Base-by-base conservation (phyloP, 2,888 invertebrate species). In the Epiblema foenella region DNA sequence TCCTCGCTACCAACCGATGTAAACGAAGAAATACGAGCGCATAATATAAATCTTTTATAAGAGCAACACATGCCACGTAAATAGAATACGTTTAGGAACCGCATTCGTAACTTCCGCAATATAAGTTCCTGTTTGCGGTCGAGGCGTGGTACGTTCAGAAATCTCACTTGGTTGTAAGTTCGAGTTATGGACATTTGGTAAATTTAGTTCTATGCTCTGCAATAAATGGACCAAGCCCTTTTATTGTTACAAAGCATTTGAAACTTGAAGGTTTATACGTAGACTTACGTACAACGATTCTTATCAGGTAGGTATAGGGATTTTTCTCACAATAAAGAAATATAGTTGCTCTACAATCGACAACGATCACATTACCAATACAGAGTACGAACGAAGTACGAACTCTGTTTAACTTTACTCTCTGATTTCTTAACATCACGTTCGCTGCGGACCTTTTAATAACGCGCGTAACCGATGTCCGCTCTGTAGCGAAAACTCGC, bases 21-120 rank as follows among this genome's bases (percentile, higher is more conserved):
- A 85, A 81, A 86, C 83, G 78, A 83, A 80, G 80, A 82, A 76
- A 77, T 79, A 82, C 77, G 77, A 75, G 75, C 77, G 74, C 79
- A 80, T 75, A 74, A 74, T 74, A 77, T 78, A 77, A 78, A 82
- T 81, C 73, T 81, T 81, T 81, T 78, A 80, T 77, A 80, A 74
- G 75, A 76, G 75, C 76, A 71, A 56, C 67, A 72, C 65, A 69
- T 65, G 65, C 66, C 52, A 63, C 73, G 64, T 68, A 73, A 73
- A 73, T 69, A 76, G 68, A 72, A 75, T 74, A 74, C 75, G 69
- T 64, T 68, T 66, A 69, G 62, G 71, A 69, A 73, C 73, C 69
- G 62, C 66, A 64, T 65, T 57, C 60, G 67, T 66, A 73, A 73
- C 73, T 73, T 73, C 46, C 68, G 73, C 69, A 73, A 73, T 73